A percentile compares a stretch with the other conserved stretches of the same genome.
Evolutionary conservation across 2,113 vertebrate genomes (phyloP).

Genomic region (Corydoras maculifer): DNA sequence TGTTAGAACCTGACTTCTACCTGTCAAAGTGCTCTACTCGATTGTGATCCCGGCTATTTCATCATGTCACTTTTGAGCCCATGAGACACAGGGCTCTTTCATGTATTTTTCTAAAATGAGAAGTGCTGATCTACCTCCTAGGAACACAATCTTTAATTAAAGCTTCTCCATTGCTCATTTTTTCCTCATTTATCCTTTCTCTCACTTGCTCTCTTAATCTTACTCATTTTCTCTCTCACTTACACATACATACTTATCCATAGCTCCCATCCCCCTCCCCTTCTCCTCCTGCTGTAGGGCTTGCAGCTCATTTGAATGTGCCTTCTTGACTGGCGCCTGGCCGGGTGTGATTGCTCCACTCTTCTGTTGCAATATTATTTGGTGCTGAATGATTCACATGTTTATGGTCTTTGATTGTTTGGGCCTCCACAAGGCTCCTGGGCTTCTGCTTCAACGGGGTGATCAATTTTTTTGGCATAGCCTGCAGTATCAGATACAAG

Average conservation of each 20-base stretch:
- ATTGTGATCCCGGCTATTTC: conserved; percentile 13
- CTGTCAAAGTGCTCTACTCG: not conserved
- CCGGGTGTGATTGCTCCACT: conserved; percentile 7
- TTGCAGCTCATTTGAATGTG: conserved; percentile 26
- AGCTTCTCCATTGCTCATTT: conserved; percentile 11
- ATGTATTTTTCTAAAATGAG: conserved; percentile 37
- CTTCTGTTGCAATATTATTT: conserved; percentile 22
- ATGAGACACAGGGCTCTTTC: conserved; percentile 32
- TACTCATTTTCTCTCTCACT: conserved; percentile 8
- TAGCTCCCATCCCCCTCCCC: conserved; percentile 6
- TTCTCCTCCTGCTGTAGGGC: conserved; percentile 25
- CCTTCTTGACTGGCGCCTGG: conserved; percentile 5
- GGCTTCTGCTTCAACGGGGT: conserved; percentile 3
- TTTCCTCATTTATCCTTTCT: conserved; percentile 21
- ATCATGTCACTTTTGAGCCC: not conserved
- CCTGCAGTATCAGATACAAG: conserved; percentile 6
- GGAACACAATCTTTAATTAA: conserved; percentile 31
- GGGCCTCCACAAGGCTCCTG: conserved; percentile 17
- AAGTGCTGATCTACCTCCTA: conserved; percentile 9
- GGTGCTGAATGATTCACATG: conserved; percentile 20
- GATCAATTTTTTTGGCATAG: conserved; percentile 19
- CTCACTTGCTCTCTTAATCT: conserved; percentile 3
- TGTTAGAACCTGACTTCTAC: not conserved
- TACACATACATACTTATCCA: conserved; percentile 4
- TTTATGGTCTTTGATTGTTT: conserved; percentile 22